These are phyloP conservation scores for Hippasteria phrygiana DNA, from an alignment of 53 echinoderm and acorn worm species.

Conservation along the genomic window DNA sequence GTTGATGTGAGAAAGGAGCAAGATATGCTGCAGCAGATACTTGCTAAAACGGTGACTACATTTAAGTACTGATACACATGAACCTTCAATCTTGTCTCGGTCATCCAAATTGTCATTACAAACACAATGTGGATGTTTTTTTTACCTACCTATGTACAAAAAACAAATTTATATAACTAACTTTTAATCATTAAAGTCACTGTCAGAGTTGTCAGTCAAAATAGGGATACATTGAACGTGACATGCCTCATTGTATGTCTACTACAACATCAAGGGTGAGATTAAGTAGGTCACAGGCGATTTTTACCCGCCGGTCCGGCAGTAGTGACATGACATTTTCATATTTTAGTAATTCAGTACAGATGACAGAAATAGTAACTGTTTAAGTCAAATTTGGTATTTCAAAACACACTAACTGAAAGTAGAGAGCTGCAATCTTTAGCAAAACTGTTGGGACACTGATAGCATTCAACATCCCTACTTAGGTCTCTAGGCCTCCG, in stretches of 20 bases:
- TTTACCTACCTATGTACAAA: too few relatives aligned
- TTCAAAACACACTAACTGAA: not conserved
- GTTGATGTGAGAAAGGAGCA: not conserved
- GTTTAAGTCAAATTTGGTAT: not conserved
- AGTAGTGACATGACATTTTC: too few relatives aligned
- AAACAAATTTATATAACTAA: too few relatives aligned
- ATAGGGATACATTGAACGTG: too few relatives aligned
- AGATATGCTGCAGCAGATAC: not conserved
- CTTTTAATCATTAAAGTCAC: too few relatives aligned
- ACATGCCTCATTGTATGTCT: too few relatives aligned
- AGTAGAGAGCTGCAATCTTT: constrained; percentile 3
- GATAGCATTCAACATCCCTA: constrained; percentile 21
- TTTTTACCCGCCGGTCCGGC: too few relatives aligned
- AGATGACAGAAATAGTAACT: not conserved
- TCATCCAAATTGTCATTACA: too few relatives aligned
- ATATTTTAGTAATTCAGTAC: too few relatives aligned
- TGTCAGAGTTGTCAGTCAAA: too few relatives aligned
- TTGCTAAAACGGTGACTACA: not conserved
- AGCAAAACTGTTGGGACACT: not conserved
- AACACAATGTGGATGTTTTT: too few relatives aligned
- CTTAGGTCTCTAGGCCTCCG: constrained; percentile 19
- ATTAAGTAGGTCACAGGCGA: not conserved
- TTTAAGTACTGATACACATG: not conserved
- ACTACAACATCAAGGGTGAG: not conserved
- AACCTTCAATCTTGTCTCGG: too few relatives aligned